A percentile compares a stretch with the other conserved stretches of the same genome.
These are phyloP conservation scores for Entelurus aequoreus DNA, from an alignment of 2,113 vertebrate species.

Conservation along the genomic window DNA sequence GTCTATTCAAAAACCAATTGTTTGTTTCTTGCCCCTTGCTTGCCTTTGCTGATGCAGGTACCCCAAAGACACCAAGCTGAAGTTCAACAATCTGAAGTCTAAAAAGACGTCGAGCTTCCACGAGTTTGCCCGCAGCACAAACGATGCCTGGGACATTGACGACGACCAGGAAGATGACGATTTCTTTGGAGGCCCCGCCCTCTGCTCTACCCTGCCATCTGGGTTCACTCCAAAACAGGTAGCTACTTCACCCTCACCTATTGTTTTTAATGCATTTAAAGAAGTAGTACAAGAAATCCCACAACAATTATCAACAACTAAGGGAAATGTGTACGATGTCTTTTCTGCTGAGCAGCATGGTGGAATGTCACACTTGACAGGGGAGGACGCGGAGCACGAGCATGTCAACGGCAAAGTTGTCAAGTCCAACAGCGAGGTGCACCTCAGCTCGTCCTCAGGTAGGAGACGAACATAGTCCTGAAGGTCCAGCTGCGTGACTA, in stretches of 20 bases:
- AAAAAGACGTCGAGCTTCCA: constrained; percentile 92
- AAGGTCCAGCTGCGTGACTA: background rate
- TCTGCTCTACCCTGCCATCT: constrained; percentile 21
- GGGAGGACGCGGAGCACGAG: constrained; percentile 54
- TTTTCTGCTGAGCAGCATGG: constrained; percentile 53
- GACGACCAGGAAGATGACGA: constrained; percentile 82
- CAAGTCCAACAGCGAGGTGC: constrained; percentile 83
- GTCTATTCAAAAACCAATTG: background rate
- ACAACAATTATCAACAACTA: background rate
- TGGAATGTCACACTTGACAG: constrained; percentile 65
- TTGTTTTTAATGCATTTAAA: background rate
- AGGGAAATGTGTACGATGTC: background rate
- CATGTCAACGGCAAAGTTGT: constrained; percentile 77
- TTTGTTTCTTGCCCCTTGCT: background rate
- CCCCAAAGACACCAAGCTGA: constrained; percentile 82
- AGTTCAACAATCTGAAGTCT: constrained; percentile 74
- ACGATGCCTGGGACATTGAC: constrained; percentile 92
- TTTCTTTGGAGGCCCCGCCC: constrained; percentile 35
- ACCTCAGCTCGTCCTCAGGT: constrained; percentile 82
- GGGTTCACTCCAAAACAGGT: constrained; percentile 66
- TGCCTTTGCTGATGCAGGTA: constrained; percentile 66
- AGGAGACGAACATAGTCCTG: constrained; percentile 25
- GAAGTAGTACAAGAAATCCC: background rate
- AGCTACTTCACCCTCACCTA: background rate
- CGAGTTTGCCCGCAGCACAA: constrained; percentile 91